A percentile compares a stretch with the other conserved stretches of the same genome.
Conservation (phyloP, 2,113 vertebrate genomes). For the Peucedramus taeniatus region DNA sequence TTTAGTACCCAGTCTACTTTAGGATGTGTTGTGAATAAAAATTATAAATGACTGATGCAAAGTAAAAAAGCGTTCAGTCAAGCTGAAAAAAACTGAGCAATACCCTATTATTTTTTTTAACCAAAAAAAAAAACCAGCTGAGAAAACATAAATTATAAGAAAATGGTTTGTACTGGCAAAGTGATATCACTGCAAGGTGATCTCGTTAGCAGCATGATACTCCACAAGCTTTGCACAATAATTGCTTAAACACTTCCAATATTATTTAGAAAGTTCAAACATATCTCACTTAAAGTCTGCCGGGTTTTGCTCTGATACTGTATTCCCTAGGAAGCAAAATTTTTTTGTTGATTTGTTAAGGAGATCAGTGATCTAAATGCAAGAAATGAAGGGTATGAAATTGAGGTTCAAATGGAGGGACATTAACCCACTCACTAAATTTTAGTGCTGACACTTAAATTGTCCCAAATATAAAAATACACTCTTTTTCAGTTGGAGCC, state of each 20-base stretch:
- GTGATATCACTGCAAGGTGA: not conserved
- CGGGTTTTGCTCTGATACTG: not conserved
- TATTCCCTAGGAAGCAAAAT: not conserved
- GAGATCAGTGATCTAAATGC: slow-evolving; percentile 6
- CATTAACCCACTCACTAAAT: slow-evolving; percentile 18
- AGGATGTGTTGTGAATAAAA: not conserved
- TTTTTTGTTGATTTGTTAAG: slow-evolving; percentile 41
- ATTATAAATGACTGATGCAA: not conserved
- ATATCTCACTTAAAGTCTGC: not conserved
- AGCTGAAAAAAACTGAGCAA: not conserved
- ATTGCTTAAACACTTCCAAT: not conserved
- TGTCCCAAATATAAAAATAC: not conserved
- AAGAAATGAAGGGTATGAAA: not conserved
- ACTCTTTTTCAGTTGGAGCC: not conserved
- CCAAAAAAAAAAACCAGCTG: not conserved
- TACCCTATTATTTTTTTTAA: not conserved
- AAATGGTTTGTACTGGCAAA: not conserved
- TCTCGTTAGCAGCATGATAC: not conserved
- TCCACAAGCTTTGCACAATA: not conserved
- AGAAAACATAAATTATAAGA: not conserved
- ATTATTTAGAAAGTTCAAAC: not conserved
- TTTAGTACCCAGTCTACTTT: not conserved
- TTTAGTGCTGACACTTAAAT: not conserved
- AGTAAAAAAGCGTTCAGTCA: not conserved
- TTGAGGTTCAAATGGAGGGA: not conserved